A percentile compares a stretch with the other conserved stretches of the same genome.
phyloP scores from a whole-genome alignment of 2,888 invertebrate species.

The Melieria omissa region DNA sequence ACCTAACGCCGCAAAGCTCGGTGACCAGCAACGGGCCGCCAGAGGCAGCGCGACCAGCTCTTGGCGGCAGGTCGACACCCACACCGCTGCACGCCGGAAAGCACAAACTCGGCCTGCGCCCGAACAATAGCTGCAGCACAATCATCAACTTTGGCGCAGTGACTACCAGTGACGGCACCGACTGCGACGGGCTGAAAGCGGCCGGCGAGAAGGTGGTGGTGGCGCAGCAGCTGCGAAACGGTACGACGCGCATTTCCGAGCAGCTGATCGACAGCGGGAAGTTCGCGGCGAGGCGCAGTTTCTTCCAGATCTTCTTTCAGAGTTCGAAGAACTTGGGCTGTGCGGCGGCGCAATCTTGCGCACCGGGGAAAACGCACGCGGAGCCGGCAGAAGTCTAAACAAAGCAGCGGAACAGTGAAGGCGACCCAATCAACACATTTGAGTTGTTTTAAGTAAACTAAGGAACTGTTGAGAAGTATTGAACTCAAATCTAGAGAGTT shows the following conservation, averaged over 20 bases:
- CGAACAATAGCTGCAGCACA: conserved; percentile 62
- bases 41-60: conserved; percentile 5
- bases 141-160: conserved; percentile 54
- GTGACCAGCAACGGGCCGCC: conserved; percentile 48
- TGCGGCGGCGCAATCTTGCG: conserved; percentile 58
- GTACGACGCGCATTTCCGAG: conserved; percentile 19
- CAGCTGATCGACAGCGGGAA: conserved; percentile 45
- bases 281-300: conserved; percentile 50
- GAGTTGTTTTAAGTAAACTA: too few relatives aligned
- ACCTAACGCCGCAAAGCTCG: conserved; percentile 61
- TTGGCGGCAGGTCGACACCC: conserved; percentile 13
- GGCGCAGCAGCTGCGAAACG: conserved; percentile 21
- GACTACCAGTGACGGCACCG: conserved; percentile 7
- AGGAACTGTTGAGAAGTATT: too few relatives aligned
- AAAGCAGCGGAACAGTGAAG: too few relatives aligned
- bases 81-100: conserved; percentile 17
- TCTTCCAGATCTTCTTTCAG: conserved; percentile 65
- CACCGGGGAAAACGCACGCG: conserved; percentile 50
- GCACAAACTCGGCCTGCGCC: conserved; percentile 47
- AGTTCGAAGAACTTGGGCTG: conserved; percentile 62
- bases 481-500: too few relatives aligned
- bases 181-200: not conserved
- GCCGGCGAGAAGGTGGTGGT: not conserved
- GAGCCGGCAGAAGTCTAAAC: conserved; percentile 63
- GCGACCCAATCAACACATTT: too few relatives aligned